These are phyloP conservation scores for Cheilosia pagana DNA, from an alignment of 2,888 invertebrate genomes.

Conservation along the genomic window DNA sequence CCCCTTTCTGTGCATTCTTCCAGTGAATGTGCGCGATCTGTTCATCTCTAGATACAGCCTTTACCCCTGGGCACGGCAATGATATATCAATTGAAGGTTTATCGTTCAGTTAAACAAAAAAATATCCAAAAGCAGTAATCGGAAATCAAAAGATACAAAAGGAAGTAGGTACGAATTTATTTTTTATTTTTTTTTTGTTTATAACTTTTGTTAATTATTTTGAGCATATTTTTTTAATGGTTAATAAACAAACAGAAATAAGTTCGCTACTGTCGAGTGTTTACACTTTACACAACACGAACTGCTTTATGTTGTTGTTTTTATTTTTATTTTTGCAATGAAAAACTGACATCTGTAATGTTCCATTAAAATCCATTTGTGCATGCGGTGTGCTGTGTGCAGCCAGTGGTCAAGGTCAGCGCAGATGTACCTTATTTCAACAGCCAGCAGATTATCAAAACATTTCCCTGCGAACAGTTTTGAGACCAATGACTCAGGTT, in stretches of 20 bases:
- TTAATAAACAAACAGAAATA: not conserved
- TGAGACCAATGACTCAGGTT: not conserved
- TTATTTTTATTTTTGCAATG: not conserved
- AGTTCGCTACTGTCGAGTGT: not conserved
- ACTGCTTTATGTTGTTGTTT: not conserved
- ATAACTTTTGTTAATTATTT: slow-evolving; percentile 13
- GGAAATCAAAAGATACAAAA: slow-evolving; percentile 1
- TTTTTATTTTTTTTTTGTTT: not conserved
- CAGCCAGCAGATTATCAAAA: not conserved
- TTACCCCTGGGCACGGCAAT: not conserved
- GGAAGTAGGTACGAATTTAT: too few relatives aligned
- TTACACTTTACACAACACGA: not conserved
- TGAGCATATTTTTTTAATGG: slow-evolving; percentile 1
- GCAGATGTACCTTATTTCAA: not conserved
- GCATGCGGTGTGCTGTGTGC: not conserved
- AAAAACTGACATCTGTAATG: not conserved
- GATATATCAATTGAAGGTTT: slow-evolving; percentile 19
- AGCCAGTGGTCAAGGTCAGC: slow-evolving; percentile 23
- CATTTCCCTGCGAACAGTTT: not conserved
- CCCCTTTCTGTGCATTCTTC: not conserved
- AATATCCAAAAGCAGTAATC: not conserved
- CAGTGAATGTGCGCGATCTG: slow-evolving; percentile 6
- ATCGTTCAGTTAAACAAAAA: not conserved
- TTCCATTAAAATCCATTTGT: slow-evolving; percentile 28
- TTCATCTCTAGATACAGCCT: slow-evolving; percentile 14